Base-by-base conservation (phyloP, 1,140 invertebrate species). In the Drepana arcuata region DNA sequence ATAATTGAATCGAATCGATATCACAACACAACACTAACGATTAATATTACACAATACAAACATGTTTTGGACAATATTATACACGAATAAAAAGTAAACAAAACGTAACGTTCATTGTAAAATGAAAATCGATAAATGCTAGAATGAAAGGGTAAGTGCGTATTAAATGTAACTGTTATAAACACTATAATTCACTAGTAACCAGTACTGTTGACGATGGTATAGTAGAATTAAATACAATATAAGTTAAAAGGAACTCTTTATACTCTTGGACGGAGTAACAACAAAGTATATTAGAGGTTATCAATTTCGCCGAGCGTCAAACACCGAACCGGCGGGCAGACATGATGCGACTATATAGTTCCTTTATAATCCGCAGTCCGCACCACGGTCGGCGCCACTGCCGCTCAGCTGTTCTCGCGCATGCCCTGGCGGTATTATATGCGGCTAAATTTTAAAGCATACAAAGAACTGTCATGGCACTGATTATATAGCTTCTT, bases 341-440 rank as follows among this genome's bases (percentile, higher is more conserved):
- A 69, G 68, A 81, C 80, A 79, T 79, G 68, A 80, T 74, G 77
- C 75, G 74, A 83, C 80, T 83, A 73, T 52, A 34, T 80, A 78
- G 69, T 83, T 71, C 66, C 10, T 16, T 37, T 48, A 48, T 43
- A 24, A 37, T 46, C 77, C 75, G 62, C 62, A 51, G 32, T 46
- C n/a, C n/a, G 9, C 18, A 34, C 39, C 16, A 55, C 40, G 72
- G n/a, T n/a, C n/a, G n/a, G 52, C 70, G 78, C 70, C 50, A 46
- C 42, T 44, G 41, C 63, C 63, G 59, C 66, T 78, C 80, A 81
- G 78, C 74, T 82, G 72, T 78, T 82, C 65, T 56, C 45, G 73
- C 74, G 78, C 74, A 79, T 64, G 70, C 69, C 59, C 71, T 54
- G 46, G 28, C 29, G 53, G 14, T 16, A 14, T 48, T 46, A 53